A percentile compares a stretch with the other conserved stretches of the same genome.
Conservation (phyloP, 2,113 vertebrate species). For the Cathartes aura region DNA sequence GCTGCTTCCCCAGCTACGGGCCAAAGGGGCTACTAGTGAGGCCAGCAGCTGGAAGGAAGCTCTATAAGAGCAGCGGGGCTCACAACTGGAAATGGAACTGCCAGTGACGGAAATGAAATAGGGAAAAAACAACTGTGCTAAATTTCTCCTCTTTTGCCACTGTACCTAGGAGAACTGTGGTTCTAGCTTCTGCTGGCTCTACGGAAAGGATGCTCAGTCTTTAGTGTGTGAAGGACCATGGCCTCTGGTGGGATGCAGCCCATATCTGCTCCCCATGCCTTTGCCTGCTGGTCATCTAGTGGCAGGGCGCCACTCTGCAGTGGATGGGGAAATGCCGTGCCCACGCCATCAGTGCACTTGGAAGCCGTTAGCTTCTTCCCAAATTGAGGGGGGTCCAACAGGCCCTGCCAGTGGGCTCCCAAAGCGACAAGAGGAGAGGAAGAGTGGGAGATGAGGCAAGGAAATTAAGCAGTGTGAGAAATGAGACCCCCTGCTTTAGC, state of each 20-base stretch:
- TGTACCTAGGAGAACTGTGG: background rate
- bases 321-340: fast-evolving
- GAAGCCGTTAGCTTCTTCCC: background rate
- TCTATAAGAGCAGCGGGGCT: background rate
- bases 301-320: fast-evolving
- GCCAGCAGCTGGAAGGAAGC: background rate
- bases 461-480: background rate
- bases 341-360: background rate
- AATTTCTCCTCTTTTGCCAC: background rate
- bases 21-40: background rate
- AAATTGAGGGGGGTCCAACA: background rate
- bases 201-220: background rate
- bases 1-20: background rate
- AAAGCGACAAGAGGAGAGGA: background rate
- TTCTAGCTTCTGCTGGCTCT: background rate
- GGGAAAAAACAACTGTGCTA: background rate
- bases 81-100: background rate
- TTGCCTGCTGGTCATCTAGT: background rate
- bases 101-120: background rate
- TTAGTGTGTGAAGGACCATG: background rate
- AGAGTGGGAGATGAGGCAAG: background rate
- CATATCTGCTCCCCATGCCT: background rate
- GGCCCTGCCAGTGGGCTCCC: background rate
- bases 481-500: background rate
- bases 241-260: background rate